These are phyloP conservation scores for Saguinus oedipus DNA, from an alignment of 2,797 vertebrate genomes.

Conservation along the genomic window DNA sequence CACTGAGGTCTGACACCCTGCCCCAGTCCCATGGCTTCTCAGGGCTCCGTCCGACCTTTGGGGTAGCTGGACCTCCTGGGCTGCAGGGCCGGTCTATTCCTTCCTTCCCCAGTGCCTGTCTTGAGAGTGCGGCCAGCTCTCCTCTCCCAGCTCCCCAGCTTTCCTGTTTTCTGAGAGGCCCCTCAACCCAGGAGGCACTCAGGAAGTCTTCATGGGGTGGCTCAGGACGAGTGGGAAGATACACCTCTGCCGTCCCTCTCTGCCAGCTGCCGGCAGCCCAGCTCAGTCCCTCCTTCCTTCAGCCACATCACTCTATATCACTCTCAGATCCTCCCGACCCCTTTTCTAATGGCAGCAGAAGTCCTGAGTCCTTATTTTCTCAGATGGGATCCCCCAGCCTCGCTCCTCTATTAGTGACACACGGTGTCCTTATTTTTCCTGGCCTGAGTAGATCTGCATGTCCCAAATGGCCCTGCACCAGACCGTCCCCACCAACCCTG, in stretches of 20 bases:
- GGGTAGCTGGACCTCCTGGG: neutral
- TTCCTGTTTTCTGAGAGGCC: neutral
- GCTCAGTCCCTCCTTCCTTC: neutral
- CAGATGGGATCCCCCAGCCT: neutral
- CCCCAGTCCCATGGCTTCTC: neutral
- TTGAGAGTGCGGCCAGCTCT: neutral
- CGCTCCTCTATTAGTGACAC: neutral
- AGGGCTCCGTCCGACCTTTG: neutral
- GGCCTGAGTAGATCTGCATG: rapidly evolving
- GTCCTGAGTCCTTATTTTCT: neutral
- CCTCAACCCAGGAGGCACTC: neutral
- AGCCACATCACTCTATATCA: rapidly evolving
- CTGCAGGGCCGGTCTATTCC: neutral
- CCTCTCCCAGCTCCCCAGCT: rapidly evolving
- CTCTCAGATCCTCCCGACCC: rapidly evolving
- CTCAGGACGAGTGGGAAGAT: neutral
- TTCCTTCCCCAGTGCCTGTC: rapidly evolving
- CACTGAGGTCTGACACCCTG: too few relatives aligned
- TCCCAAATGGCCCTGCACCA: rapidly evolving
- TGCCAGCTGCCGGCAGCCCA: rapidly evolving
- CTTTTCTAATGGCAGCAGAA: neutral
- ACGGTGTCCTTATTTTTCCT: neutral
- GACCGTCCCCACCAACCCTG: neutral
- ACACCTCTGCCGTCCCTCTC: neutral
- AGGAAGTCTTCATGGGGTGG: too few relatives aligned